These are phyloP conservation scores for Cathartes aura DNA, from an alignment of 2,113 vertebrate genomes.

Conservation along the genomic window DNA sequence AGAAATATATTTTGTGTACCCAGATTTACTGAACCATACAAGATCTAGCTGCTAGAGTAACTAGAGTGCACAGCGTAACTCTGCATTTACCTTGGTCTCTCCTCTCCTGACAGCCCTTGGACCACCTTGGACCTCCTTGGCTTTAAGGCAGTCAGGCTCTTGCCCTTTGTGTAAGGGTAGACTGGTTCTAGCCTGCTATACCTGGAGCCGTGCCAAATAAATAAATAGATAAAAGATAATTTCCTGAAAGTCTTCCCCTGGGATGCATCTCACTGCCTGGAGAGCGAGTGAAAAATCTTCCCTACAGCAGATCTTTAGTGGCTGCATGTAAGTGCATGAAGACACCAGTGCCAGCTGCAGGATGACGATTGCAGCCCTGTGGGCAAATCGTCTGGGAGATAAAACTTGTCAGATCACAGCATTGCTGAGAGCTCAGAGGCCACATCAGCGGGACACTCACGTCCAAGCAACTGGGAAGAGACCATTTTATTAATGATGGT, in stretches of 20 bases:
- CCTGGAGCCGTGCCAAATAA: background rate
- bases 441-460: background rate
- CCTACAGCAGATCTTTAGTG: background rate
- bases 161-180: background rate
- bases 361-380: background rate
- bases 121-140: background rate
- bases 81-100: background rate
- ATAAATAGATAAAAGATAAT: background rate
- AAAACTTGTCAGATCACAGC: background rate
- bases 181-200: background rate
- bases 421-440: background rate
- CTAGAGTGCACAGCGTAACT: background rate
- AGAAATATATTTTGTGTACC: background rate
- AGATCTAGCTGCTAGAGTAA: background rate
- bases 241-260: background rate
- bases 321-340: background rate
- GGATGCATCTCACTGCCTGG: background rate
- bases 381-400: background rate
- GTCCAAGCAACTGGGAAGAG: background rate
- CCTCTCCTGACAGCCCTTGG: background rate
- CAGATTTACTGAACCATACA: background rate
- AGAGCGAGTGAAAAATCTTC: background rate
- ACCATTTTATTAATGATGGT: background rate
- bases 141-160: background rate
- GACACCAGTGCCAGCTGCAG: background rate